A percentile compares a stretch with the other conserved stretches of the same genome.
Conservation (phyloP, 2,113 vertebrate species). For the Otus sunia region DNA sequence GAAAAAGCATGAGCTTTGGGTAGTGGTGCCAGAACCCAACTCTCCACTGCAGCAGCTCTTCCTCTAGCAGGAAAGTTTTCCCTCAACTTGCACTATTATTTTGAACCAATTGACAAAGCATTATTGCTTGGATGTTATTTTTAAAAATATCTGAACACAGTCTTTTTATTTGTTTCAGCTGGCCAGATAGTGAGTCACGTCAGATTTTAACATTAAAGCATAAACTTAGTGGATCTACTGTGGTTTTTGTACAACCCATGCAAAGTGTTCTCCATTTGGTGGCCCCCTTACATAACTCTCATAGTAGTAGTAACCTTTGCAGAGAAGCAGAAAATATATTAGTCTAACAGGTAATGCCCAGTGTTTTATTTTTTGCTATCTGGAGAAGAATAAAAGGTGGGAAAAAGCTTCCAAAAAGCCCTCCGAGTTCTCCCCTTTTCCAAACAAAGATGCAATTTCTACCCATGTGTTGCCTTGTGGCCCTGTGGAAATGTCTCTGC, state of each 20-base stretch:
- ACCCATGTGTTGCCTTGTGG: rapidly evolving
- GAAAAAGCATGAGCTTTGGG: rapidly evolving
- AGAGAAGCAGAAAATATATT: not conserved
- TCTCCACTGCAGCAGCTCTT: not conserved
- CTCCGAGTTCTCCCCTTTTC: not conserved
- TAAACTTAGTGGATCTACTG: not conserved
- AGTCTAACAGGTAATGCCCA: too few species aligned
- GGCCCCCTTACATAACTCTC: not conserved
- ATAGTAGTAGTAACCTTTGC: not conserved
- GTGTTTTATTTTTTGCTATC: not conserved
- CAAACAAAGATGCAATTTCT: too few species aligned
- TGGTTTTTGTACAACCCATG: not conserved
- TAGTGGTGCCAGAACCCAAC: not conserved
- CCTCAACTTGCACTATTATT: not conserved
- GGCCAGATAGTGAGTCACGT: not conserved
- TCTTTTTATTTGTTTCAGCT: not conserved
- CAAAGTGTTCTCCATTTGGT: not conserved
- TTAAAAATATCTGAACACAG: not conserved
- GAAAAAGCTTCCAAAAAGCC: not conserved
- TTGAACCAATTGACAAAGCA: not conserved
- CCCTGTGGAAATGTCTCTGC: not conserved
- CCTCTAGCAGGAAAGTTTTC: too few species aligned
- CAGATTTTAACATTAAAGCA: not conserved
- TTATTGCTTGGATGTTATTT: not conserved
- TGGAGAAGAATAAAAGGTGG: not conserved